Evolutionary conservation across 2,797 vertebrate genomes (phyloP), one percentile per base, ranked within the genome.

Genomic region (Phylloscopus collybita): DNA sequence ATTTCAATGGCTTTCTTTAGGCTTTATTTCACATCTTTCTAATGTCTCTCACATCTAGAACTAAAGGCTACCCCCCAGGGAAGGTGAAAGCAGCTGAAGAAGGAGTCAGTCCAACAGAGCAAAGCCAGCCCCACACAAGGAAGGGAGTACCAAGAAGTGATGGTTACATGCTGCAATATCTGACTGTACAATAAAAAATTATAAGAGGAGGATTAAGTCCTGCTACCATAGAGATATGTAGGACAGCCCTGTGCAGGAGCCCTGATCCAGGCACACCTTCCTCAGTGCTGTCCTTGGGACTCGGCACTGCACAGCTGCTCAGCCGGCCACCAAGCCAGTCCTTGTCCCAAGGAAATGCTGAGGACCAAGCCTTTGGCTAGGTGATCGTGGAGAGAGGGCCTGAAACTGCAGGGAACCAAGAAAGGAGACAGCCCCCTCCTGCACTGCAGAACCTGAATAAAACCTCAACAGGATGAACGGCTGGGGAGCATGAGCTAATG

Each of bases 121-220:
- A 70, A 74, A 82, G 78, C 84, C 81, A 87, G 81, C 22, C 73
- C 45, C 29, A 9, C 25, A 69, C 66, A 66, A 44, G 80, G 67
- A 66, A 79, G 67, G 34, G 61, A 93, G 92, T 12, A 74, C 36
- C 79, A 72, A 57, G 72, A 64, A 89, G 60, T 2, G 51, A 79
- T 16, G 76, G 80, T 36, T 88, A 70, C 4, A 0, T 9, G 80
- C 10, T 1, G 90, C 9, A 82, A 11, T 88, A 93, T 93, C 88
- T 76, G 74, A 56, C 29, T 1, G 4, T 53, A 95, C 90, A 92
- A 87, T 97, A 95, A 94, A 95, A 93, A 49, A 73, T 16, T 91
- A 62, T 95, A 94, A 90, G 49, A n/a, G 67, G n/a, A 90, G 90
- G 74, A 95, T 93, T 92, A 93, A 64, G 86, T 84, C 56, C 59